Evolutionary conservation across 2,797 vertebrate genomes (phyloP).

Genomic region (Peromyscus aztecus): DNA sequence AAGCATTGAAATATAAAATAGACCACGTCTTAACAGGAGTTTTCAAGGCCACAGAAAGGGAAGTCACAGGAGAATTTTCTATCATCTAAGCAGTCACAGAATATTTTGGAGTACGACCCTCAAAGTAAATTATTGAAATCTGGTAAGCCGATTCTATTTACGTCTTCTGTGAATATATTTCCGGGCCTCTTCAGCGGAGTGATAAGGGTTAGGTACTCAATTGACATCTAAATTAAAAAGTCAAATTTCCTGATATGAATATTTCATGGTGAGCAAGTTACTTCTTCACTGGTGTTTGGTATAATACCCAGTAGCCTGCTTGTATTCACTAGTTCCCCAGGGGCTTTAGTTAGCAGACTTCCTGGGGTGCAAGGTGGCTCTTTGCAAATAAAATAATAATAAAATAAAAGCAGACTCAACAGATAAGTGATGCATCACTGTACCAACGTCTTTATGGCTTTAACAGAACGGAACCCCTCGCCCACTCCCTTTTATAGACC

Average conservation of each 20-base stretch:
- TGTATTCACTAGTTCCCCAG: constrained; percentile 79
- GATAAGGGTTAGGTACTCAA: constrained; percentile 79
- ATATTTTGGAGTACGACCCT: constrained; percentile 77
- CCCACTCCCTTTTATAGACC: constrained; percentile 55
- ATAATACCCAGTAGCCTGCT: constrained; percentile 69
- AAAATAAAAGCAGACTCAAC: constrained; percentile 61
- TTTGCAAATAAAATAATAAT: constrained; percentile 61
- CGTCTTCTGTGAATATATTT: constrained; percentile 77
- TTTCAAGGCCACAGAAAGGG: constrained; percentile 67
- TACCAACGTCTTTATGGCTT: constrained; percentile 52
- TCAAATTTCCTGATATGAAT: constrained; percentile 84
- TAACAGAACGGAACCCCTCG: constrained; percentile 30
- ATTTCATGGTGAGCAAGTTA: constrained; percentile 72
- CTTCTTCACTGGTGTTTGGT: constrained; percentile 80
- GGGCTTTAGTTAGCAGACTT: constrained; percentile 81
- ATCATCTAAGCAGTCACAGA: constrained; percentile 73
- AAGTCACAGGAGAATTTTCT: constrained; percentile 54
- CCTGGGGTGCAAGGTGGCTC: not conserved
- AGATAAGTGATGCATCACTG: constrained; percentile 32
- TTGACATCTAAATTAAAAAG: constrained; percentile 83
- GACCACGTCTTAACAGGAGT: constrained; percentile 40
- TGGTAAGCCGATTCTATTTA: constrained; percentile 61
- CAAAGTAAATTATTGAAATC: constrained; percentile 54
- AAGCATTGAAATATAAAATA: constrained; percentile 70
- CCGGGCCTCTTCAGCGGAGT: constrained; percentile 56